These are phyloP conservation scores for Drosophila erecta DNA, from an alignment of 1,140 invertebrate genomes.

Conservation along the genomic window DNA sequence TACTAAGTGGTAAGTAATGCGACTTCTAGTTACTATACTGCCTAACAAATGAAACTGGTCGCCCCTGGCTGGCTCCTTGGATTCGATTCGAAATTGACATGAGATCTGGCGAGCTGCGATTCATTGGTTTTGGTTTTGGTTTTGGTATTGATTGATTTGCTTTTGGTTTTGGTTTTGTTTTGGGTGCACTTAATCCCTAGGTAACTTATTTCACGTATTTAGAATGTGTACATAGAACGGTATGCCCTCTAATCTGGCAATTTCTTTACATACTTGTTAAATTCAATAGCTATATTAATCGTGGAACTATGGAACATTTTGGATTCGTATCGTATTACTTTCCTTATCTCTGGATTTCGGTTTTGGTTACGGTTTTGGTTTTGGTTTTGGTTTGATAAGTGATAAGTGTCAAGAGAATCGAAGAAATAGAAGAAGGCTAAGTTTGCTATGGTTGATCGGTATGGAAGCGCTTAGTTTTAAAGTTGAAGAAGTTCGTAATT, in stretches of 20 bases:
- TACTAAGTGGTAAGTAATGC: conserved; percentile 65
- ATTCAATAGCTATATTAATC: conserved; percentile 32
- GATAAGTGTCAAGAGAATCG: conserved; percentile 10
- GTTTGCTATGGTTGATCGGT: conserved; percentile 21
- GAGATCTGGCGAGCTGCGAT: conserved; percentile 57
- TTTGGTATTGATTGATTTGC: conserved; percentile 11
- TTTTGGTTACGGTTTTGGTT: background rate
- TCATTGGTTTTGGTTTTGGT: conserved; percentile 14
- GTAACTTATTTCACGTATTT: conserved; percentile 48
- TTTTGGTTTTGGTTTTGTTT: conserved; percentile 6
- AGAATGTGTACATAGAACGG: conserved; percentile 43
- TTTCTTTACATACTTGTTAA: conserved; percentile 5
- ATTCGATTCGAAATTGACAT: conserved; percentile 62
- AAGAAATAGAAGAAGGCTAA: conserved; percentile 18
- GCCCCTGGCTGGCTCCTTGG: conserved; percentile 5
- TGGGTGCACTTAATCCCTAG: conserved; percentile 51
- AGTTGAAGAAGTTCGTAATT: conserved; percentile 66
- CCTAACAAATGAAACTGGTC: conserved; percentile 48
- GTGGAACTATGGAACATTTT: conserved; percentile 45
- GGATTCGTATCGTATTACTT: conserved; percentile 32
- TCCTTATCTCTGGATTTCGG: background rate
- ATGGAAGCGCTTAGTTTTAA: conserved; percentile 71
- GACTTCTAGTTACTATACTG: conserved; percentile 37
- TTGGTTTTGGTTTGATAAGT: background rate
- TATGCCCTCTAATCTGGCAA: conserved; percentile 13